These are phyloP conservation scores for Excalfactoria chinensis DNA, from an alignment of 2,113 vertebrate genomes.

Conservation along the genomic window DNA sequence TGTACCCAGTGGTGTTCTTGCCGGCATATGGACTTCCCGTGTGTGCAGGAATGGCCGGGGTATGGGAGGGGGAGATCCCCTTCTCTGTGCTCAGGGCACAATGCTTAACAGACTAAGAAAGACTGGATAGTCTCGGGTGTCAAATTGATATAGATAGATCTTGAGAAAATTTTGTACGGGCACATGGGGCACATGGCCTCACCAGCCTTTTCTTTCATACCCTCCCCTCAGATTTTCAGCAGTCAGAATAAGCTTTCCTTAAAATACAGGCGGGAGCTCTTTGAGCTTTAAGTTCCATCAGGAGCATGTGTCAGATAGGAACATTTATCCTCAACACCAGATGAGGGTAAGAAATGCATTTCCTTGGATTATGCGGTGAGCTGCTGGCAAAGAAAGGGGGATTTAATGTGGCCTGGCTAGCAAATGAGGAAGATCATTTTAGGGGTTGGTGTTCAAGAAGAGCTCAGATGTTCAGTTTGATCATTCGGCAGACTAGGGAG, in stretches of 20 bases:
- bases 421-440: background rate
- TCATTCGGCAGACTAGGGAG: background rate
- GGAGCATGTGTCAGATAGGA: background rate
- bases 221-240: background rate
- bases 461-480: background rate
- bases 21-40: conserved; percentile 63
- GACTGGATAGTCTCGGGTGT: background rate
- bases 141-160: background rate
- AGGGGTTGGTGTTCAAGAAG: background rate
- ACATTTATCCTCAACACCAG: background rate
- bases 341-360: background rate
- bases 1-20: conserved; percentile 69
- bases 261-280: background rate
- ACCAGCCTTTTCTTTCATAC: background rate
- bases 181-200: background rate
- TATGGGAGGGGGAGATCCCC: background rate
- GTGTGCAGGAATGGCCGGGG: conserved; percentile 55
- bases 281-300: background rate
- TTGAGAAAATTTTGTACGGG: background rate
- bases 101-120: background rate
- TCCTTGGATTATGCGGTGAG: background rate
- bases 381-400: background rate
- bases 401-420: background rate
- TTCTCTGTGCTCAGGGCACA: background rate
- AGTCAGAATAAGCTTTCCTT: background rate